Percentiles rank a stretch among this genome's conserved stretches.
phyloP scores from a whole-genome alignment of 2,888 invertebrate genomes.

The Drosophila nigricruria region DNA sequence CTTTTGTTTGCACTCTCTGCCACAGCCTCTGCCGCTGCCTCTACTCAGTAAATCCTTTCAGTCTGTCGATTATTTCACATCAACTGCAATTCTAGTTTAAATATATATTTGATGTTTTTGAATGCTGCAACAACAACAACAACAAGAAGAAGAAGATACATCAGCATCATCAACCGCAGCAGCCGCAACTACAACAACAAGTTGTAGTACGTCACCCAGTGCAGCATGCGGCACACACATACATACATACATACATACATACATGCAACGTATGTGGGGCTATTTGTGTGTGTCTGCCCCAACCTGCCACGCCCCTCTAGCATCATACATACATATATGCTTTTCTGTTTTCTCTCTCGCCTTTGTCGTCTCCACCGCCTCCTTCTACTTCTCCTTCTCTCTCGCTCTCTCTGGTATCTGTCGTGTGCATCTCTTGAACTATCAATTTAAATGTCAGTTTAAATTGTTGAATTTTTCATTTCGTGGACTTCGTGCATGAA shows the following conservation, averaged over 20 bases:
- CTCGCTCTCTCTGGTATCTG: conserved; percentile 66
- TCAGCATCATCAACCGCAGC: conserved; percentile 56
- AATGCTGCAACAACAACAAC: background rate
- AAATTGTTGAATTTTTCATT: conserved; percentile 83
- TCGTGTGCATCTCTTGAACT: conserved; percentile 84
- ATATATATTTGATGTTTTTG: conserved; percentile 32
- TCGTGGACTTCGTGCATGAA: conserved; percentile 81
- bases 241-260: background rate
- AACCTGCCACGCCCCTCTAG: conserved; percentile 50
- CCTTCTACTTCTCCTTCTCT: conserved; percentile 45
- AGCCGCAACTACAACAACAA: conserved; percentile 56
- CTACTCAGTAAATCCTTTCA: background rate
- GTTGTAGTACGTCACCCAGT: conserved; percentile 55
- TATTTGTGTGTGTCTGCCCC: conserved; percentile 32
- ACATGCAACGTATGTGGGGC: conserved; percentile 5
- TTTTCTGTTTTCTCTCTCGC: conserved; percentile 32
- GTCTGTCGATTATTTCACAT: conserved; percentile 34
- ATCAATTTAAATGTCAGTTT: conserved; percentile 84
- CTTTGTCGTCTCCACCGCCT: too few species aligned
- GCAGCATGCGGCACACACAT: conserved; percentile 20
- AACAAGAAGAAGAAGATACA: conserved; percentile 29
- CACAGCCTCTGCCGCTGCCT: background rate
- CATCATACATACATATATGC: conserved; percentile 45
- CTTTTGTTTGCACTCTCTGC: background rate
- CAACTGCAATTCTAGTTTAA: conserved; percentile 38